Evolutionary conservation across 2,113 vertebrate species (phyloP), one percentile per base, ranked within the genome.

Genomic region (Paraplagusia blochii): DNA sequence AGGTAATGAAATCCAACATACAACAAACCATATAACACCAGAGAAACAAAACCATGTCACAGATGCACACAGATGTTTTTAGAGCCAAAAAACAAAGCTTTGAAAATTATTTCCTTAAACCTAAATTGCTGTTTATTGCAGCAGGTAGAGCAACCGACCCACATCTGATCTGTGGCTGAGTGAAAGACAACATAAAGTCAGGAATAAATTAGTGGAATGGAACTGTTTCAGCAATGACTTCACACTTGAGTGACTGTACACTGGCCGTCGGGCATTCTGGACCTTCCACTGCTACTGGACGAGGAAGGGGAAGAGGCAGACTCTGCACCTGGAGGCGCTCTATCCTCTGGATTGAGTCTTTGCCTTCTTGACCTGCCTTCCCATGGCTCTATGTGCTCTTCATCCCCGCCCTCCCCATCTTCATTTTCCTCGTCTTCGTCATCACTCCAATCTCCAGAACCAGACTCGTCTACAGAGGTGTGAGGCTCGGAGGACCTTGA

Each of bases 191-290:
- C 70, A 74, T 63, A 72, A 57, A 66, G 54, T 18, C 42, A 72
- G 66, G 71, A 88, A 85, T 77, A 80, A 80, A 80, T 78, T 75
- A 85, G 77, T 69, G 72, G 61, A 79, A 63, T 53, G 69, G 51
- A 84, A 77, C 54, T 53, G 19, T 51, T 19, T 60, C 16, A 43
- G 58, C 36, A 14, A 64, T 18, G 56, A 67, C 53, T 62, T 95
- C 92, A 99, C 88, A 99, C 97, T 88, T 98, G 95, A 75, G 94
- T 99, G 86, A 97, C 90, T 61, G 95, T 98, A 89, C 95, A 99
- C 89, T 98, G 97, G 87, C 96, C 97, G 58, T 98, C 97, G 11
- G 96, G 95, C 86, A 94, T 92, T 75, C 95, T 94, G 63, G 95
- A 96, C 63, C 94, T 93, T 55, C 90, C 93, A 1, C 74, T 80